A percentile compares a stretch with the other conserved stretches of the same genome.
Conservation (phyloP, 2,113 vertebrate genomes). For the Mobula birostris region DNA sequence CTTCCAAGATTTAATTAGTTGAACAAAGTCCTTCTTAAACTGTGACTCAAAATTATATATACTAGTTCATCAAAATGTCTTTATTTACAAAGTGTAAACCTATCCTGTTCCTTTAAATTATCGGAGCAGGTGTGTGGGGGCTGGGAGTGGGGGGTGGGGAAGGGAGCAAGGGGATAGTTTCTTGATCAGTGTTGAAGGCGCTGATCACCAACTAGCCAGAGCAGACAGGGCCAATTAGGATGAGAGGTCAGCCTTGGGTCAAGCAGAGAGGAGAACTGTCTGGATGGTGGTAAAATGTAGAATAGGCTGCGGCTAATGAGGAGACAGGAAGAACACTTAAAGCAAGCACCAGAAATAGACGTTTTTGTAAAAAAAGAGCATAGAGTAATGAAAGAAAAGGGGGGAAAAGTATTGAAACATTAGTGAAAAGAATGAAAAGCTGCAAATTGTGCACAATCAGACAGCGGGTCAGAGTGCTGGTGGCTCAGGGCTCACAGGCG, state of each 20-base stretch:
- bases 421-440: slow-evolving; percentile 30
- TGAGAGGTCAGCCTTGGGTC: slow-evolving; percentile 21
- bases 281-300: slow-evolving; percentile 33
- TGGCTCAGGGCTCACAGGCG: neutral
- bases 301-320: slow-evolving; percentile 30
- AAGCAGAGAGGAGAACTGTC: slow-evolving; percentile 32
- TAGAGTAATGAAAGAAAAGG: slow-evolving; percentile 12
- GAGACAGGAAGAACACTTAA: slow-evolving; percentile 7
- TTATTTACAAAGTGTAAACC: neutral
- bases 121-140: slow-evolving; percentile 13
- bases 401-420: slow-evolving; percentile 7
- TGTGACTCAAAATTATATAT: neutral
- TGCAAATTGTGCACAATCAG: slow-evolving; percentile 14
- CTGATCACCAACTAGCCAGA: slow-evolving; percentile 14
- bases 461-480: neutral
- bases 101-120: slow-evolving; percentile 18
- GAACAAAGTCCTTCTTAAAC: neutral
- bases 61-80: too few relatives aligned
- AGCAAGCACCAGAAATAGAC: slow-evolving; percentile 10
- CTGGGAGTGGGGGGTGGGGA: too few relatives aligned
- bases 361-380: slow-evolving; percentile 27
- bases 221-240: slow-evolving; percentile 32
- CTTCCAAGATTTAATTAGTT: neutral
- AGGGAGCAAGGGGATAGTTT: neutral
- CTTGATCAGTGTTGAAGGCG: neutral